Evolutionary conservation across 1,140 invertebrate genomes (phyloP).

Genomic region (Conus betulinus): DNA sequence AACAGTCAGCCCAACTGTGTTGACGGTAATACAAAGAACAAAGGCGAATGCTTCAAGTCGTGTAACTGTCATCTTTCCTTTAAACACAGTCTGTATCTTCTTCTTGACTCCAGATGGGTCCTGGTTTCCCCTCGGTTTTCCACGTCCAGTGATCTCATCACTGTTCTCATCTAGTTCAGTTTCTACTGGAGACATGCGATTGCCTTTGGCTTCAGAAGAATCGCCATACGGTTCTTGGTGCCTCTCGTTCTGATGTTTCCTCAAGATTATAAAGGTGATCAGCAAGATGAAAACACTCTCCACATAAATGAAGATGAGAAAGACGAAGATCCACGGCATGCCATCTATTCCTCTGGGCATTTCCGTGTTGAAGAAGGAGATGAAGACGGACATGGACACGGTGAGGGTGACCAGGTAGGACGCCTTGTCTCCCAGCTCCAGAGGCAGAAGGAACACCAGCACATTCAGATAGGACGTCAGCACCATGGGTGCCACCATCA

Average conservation of each 20-base stretch:
- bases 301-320: not conserved
- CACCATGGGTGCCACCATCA: conserved; percentile 78
- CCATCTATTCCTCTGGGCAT: not conserved
- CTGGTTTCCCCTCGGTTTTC: too few species aligned
- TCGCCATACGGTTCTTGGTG: not conserved
- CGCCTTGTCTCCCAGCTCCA: conserved; percentile 79
- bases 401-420: conserved; percentile 84
- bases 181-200: not conserved
- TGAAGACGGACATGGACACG: conserved; percentile 76
- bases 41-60: not conserved
- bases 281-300: not conserved
- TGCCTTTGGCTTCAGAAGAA: not conserved
- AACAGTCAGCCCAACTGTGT: not conserved
- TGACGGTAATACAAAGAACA: not conserved
- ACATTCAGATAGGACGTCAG: conserved; percentile 78
- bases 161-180: not conserved
- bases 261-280: not conserved
- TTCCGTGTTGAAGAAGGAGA: not conserved
- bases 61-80: not conserved
- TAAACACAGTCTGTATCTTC: not conserved
- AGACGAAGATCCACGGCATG: not conserved
- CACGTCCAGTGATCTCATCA: not conserved
- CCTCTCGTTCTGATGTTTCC: not conserved
- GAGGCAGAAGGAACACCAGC: conserved; percentile 78
- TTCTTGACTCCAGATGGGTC: not conserved